These are phyloP conservation scores for Lobophora halterata DNA, from an alignment of 2,888 invertebrate species.

Conservation along the genomic window DNA sequence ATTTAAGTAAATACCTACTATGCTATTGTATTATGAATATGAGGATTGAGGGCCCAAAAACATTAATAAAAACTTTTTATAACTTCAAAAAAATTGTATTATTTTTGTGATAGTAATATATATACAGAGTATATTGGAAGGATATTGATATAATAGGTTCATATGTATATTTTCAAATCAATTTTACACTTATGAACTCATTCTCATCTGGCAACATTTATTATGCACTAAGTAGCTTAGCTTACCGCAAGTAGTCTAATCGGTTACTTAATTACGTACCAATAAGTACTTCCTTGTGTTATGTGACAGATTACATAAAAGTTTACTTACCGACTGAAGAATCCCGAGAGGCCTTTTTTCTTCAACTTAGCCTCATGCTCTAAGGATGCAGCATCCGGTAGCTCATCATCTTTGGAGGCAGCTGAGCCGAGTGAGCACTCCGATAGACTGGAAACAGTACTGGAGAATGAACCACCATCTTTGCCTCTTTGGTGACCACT, in stretches of 20 bases:
- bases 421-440: conserved; percentile 85
- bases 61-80: no score
- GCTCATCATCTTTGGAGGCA: conserved; percentile 75
- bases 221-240: conserved; percentile 7
- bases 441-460: conserved; percentile 86
- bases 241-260: conserved; percentile 4
- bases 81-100: no score
- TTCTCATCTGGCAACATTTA: conserved; percentile 9
- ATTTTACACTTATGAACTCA: conserved; percentile 1
- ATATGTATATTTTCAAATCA: no score
- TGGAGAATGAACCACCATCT: conserved; percentile 84
- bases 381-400: conserved; percentile 45
- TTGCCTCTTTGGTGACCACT: conserved; percentile 77
- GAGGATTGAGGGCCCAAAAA: no score
- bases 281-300: conserved; percentile 24
- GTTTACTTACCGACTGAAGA: conserved; percentile 81
- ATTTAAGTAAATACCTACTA: no score
- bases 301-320: conserved; percentile 27
- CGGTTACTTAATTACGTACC: conserved; percentile 18
- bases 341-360: conserved; percentile 82
- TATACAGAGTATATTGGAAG: no score
- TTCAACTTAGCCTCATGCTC: conserved; percentile 73
- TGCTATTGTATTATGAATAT: no score
- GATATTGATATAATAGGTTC: no score
- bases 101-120: no score